Base-by-base conservation (phyloP, 2,888 invertebrate genomes). In the Branchipolynoe longqiensis region DNA sequence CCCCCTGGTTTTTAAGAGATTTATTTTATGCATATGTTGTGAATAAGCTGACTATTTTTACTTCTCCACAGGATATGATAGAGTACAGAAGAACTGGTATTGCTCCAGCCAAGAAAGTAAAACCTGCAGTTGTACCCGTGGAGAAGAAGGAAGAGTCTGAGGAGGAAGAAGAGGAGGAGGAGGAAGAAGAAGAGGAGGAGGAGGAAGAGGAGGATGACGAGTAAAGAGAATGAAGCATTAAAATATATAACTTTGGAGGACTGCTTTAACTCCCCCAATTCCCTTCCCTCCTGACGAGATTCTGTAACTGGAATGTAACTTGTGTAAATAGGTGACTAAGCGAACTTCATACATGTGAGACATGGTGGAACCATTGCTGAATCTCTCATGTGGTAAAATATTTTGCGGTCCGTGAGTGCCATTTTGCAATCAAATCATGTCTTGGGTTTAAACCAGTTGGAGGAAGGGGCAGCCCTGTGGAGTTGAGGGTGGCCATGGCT, bases 81-180 rank as follows among this genome's bases (percentile, higher is more conserved):
- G 86, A 54, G 0, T 89, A 89, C 88, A 88, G 87, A 74, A 62
- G 59, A n/a, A 82, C 83, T 38, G 58, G 38, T 14, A n/a, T 54
- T 6, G 38, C 62, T 14, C 81, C 85, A 59, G 56, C 85, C 18
- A 74, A 74, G 74, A 84, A 84, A 28, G 48, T 54, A 2, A 84
- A 86, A 59, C 40, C 78, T 28, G 85, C 93, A n/a, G 33, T 48
- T 6, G 41, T 58, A 40, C 83, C 93, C 25, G 38, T 25, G n/a
- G 25, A 40, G 48, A 78, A 96, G 96, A 94, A 97, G 96, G 88
- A 86, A 31, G 86, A 85, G 56, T 86, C 85, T n/a, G 86, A 87
- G 2, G 88, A 88, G 0, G 88, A 88, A 36, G 89, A 89, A 1
- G 89, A 88, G 25, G 89, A 89, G 1, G 89, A 89, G 2, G 89